Base-by-base conservation (phyloP, 2,797 vertebrate genomes). In the Falco peregrinus region DNA sequence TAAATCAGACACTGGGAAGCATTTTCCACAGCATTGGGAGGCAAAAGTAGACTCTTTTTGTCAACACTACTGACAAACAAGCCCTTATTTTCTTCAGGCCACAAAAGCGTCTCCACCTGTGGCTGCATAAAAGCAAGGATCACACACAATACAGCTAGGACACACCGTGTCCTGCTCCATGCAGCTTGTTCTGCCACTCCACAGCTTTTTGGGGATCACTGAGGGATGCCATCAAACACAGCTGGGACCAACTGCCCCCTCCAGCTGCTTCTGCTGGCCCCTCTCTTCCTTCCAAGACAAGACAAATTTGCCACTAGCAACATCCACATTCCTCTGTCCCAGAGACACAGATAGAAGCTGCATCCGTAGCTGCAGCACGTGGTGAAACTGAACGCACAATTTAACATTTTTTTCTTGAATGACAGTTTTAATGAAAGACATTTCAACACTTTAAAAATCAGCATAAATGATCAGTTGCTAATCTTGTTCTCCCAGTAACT, bases 381-480 rank as follows among this genome's bases (percentile, higher is more conserved):
- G 17, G 67, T 45, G 17, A 67, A 81, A 78, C 71, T 13, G 41
- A 95, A 45, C 43, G 8, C 71, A 5, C 89, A 29, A 60, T 64
- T 68, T 25, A 53, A 74, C n/a, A 11, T 24, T 68, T 83, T 75
- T 75, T 54, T 29, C 80, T 43, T 92, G 96, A 97, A 56, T 94
- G 96, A 84, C 96, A 95, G 92, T 45, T 90, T 77, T 87, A 96
- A 97, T 96, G 95, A 96, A 95, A 96, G 91, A n/a, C 86, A 88
- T 89, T 68, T 95, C 79, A 54, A 91, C 3, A 6, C 92, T 56
- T 39, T 47, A 82, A 85, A 96, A 97, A 97, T 96, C 94, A 96
- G 88, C 97, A 96, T 95, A 94, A 96, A 97, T 87, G 96, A 97
- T 97, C 96, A 94, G 95, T 92, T 97, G 88, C 96, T 97, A 96